Evolutionary conservation across 2,888 invertebrate species (phyloP).

Genomic region (Caenorhabditis virilis): DNA sequence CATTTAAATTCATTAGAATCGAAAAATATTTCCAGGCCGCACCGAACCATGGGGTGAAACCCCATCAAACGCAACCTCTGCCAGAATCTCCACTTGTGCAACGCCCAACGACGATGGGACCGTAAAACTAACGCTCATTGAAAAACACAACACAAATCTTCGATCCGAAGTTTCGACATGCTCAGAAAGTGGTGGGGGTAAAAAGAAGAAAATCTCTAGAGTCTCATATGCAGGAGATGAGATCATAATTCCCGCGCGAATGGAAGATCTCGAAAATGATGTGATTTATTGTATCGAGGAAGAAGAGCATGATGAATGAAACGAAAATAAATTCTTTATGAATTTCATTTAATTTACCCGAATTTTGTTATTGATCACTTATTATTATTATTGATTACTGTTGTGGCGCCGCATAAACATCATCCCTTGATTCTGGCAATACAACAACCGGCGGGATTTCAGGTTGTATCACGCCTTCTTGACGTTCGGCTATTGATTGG

Average conservation of each 20-base stretch:
- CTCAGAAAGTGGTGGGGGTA: constrained; percentile 9
- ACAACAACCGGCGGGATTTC: too few species aligned
- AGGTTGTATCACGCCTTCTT: too few species aligned
- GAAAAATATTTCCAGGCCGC: too few species aligned
- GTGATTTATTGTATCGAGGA: constrained; percentile 41
- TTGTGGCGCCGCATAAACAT: too few species aligned
- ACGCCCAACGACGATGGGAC: constrained; percentile 20
- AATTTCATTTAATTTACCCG: too few species aligned
- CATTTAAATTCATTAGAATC: too few species aligned
- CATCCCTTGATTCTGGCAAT: too few species aligned
- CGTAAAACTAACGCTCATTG: constrained; percentile 29
- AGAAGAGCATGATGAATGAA: constrained; percentile 13
- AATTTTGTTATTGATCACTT: too few species aligned
- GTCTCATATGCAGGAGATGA: constrained; percentile 34
- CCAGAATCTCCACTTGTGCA: constrained; percentile 18
- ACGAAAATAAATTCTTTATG: too few species aligned
- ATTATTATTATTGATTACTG: too few species aligned
- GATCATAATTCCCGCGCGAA: constrained; percentile 30
- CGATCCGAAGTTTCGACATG: constrained; percentile 17
- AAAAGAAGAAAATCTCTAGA: constrained; percentile 24
- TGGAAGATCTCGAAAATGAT: constrained; percentile 41
- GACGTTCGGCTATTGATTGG: constrained; percentile 37
- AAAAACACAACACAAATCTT: constrained; percentile 31
- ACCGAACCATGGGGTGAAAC: constrained; percentile 39
- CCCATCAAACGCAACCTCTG: constrained; percentile 26